These are phyloP conservation scores for Cepaea nemoralis DNA, from an alignment of 1,140 invertebrate genomes.

Conservation along the genomic window DNA sequence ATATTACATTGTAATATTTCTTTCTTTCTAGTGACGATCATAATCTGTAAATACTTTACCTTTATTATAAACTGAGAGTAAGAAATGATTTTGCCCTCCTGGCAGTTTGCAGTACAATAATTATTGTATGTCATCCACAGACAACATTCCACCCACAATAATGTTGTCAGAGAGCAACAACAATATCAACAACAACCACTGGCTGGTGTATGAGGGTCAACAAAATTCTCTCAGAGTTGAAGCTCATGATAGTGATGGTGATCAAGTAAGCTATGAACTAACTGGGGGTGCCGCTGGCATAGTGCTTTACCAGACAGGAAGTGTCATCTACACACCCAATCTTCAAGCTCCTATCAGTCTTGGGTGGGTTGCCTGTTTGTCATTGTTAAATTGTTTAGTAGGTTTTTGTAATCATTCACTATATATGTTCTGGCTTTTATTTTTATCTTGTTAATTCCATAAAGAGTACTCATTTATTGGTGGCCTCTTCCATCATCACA, in stretches of 20 bases:
- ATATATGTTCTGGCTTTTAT: too few species aligned
- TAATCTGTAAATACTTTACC: too few species aligned
- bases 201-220: not conserved
- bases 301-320: not conserved
- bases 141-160: not conserved
- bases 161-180: not conserved
- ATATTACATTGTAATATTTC: too few species aligned
- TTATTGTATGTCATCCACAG: not conserved
- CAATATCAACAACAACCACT: not conserved
- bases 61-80: too few species aligned
- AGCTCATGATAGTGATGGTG: not conserved
- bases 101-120: too few species aligned
- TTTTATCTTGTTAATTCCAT: too few species aligned
- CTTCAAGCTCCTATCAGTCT: not conserved
- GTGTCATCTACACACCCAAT: not conserved
- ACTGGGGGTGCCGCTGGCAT: not conserved
- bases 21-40: too few species aligned
- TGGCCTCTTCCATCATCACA: too few species aligned
- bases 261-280: not conserved
- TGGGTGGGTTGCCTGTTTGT: not conserved
- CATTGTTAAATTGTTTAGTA: too few species aligned
- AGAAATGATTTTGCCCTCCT: too few species aligned
- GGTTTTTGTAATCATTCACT: too few species aligned
- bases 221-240: not conserved
- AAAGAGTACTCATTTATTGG: too few species aligned